Conservation (phyloP, 2,113 vertebrate genomes). For the Aldabrachelys gigantea region DNA sequence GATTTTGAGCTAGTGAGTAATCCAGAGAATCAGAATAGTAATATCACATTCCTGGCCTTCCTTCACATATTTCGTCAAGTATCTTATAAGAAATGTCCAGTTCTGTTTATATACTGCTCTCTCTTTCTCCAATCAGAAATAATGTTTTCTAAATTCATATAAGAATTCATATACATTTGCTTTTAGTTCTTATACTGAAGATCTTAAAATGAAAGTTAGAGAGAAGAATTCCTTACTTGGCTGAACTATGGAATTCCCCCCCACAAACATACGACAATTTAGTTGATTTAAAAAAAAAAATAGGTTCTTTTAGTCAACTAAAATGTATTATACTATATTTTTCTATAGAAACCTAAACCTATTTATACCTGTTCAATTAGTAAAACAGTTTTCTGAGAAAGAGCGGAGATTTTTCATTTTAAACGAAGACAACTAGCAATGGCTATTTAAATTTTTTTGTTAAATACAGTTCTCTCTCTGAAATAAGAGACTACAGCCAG, state of each 20-base stretch:
- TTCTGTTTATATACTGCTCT: neutral
- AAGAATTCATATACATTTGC: fast-evolving
- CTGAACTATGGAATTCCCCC: neutral
- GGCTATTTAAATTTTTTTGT: neutral
- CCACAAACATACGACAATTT: neutral
- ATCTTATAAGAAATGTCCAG: neutral
- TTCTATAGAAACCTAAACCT: neutral
- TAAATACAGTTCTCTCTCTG: neutral
- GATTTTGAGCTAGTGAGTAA: fast-evolving
- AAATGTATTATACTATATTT: neutral
- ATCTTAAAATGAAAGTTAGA: neutral
- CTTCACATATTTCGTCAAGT: neutral
- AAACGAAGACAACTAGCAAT: fast-evolving
- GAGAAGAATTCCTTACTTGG: fast-evolving
- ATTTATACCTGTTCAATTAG: neutral
- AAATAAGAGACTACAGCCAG: neutral
- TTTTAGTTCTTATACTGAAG: neutral
- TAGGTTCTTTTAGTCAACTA: fast-evolving
- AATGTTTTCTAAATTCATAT: neutral
- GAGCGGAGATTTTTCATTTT: neutral
- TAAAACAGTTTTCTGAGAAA: neutral
- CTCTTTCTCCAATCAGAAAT: neutral
- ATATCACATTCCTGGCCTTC: neutral
- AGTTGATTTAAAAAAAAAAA: neutral
- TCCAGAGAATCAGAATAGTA: neutral